Base-by-base conservation (phyloP, 2,113 vertebrate genomes). In the Jaculus jaculus region DNA sequence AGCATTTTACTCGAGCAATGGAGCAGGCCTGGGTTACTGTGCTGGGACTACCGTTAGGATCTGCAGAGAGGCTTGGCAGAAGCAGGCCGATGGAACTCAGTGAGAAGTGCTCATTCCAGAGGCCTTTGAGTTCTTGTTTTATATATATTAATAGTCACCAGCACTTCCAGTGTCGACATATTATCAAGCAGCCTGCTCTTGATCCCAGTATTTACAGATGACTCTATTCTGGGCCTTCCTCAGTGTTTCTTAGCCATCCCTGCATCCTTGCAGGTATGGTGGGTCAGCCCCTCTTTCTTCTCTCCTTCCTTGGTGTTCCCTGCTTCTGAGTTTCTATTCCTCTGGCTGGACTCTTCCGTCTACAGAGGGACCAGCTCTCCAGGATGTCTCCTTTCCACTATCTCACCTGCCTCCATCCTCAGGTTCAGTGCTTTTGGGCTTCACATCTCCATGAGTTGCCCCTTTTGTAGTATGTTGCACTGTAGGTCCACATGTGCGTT, bases 401-500 rank as follows among this genome's bases (percentile, higher is more conserved):
- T 16, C 51, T 72, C 68, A n/a, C 12, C 32, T 71, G 32, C 13
- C 54, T 79, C 32, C 20, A 7, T n/a, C 32, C 20, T 9, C 74
- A 5, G 21, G 34, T 47, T 32, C 32, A 61, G 28, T 65, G 60
- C 37, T 47, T 23, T 47, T 13, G 71, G 39, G 51, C n/a, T 73
- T 37, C 23, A 58, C 20, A 39, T 47, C 42, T 66, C 7, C 11
- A 28, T 63, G 26, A 26, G 18, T 58, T 77, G 71, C 26, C 60
- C 3, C 30, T 1, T 17, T 6, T 10, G 66, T n/a, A 24, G 16
- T 3, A 21, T 18, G 2, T n/a, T 32, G 8, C 17, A 3, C 42
- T 26, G 1, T 21, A 39, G 51, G 24, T 24, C 28, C 1, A 3
- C 1, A 3, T 30, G 11, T 51, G 54, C 10, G 1, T 1, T 1